Conservation (phyloP, 2,888 invertebrate genomes). For the Drosophila algonquin region DNA sequence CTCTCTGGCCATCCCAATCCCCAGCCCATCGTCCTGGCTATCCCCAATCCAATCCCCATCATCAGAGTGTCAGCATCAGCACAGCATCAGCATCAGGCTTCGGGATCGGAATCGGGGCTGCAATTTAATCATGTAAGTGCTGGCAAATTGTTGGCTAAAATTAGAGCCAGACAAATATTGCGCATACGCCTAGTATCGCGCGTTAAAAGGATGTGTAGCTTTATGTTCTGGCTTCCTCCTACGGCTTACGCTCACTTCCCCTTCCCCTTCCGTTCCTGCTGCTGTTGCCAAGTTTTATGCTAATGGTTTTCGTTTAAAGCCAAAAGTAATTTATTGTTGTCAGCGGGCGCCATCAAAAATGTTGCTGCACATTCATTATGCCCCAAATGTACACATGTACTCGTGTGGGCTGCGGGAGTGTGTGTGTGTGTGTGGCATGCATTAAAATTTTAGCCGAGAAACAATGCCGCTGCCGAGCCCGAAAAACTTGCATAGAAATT, state of each 20-base stretch:
- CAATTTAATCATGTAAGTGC: constrained; percentile 78
- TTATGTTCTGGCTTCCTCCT: neutral
- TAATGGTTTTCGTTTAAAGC: constrained; percentile 80
- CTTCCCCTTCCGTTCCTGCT: constrained; percentile 12
- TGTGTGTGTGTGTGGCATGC: constrained; percentile 42
- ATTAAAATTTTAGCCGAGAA: constrained; percentile 73
- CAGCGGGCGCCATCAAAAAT: constrained; percentile 80
- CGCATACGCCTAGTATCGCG: constrained; percentile 72
- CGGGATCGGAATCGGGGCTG: constrained; percentile 52
- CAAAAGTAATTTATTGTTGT: constrained; percentile 80
- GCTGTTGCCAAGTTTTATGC: constrained; percentile 79
- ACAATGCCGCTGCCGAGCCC: constrained; percentile 52
- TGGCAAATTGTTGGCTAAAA: constrained; percentile 79
- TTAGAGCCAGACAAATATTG: constrained; percentile 79
- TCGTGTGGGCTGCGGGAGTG: neutral
- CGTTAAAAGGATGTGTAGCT: constrained; percentile 59
- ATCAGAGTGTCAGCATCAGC: constrained; percentile 16
- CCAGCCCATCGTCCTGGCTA: constrained; percentile 15
- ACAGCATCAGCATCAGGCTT: neutral
- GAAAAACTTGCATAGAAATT: constrained; percentile 73
- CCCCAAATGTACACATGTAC: constrained; percentile 45
- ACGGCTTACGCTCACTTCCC: constrained; percentile 11
- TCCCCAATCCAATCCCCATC: constrained; percentile 6
- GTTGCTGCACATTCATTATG: constrained; percentile 81
- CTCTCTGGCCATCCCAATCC: neutral